A percentile compares a stretch with the other conserved stretches of the same genome.
Evolutionary conservation across 2,797 vertebrate species (phyloP).

Genomic region (Carapus acus): DNA sequence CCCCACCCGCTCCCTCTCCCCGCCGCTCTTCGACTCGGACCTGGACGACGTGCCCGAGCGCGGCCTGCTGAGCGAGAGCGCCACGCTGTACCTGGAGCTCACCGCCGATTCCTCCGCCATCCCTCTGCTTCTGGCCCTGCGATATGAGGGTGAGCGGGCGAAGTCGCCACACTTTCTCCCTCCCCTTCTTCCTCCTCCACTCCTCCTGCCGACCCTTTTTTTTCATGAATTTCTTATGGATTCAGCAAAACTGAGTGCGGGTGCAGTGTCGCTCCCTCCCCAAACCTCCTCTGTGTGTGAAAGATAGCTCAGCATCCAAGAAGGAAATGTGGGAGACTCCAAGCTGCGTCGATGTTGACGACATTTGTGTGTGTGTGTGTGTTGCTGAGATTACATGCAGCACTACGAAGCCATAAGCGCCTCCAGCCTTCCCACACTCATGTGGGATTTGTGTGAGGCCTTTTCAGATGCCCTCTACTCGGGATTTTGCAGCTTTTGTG

Average conservation of each 20-base stretch:
- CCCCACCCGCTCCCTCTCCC: slow-evolving; percentile 70
- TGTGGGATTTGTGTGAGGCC: slow-evolving; percentile 28
- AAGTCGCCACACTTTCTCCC: slow-evolving; percentile 5
- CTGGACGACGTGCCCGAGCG: slow-evolving; percentile 87
- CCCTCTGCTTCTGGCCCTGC: slow-evolving; percentile 83
- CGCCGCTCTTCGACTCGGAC: slow-evolving; percentile 84
- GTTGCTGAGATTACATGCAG: slow-evolving; percentile 11
- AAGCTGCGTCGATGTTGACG: too few relatives aligned
- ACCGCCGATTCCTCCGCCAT: slow-evolving; percentile 84
- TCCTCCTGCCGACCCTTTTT: too few relatives aligned
- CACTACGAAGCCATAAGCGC: slow-evolving; percentile 23
- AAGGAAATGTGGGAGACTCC: too few relatives aligned
- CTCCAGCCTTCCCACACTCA: slow-evolving; percentile 20
- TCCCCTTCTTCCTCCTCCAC: background rate
- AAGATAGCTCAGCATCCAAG: too few relatives aligned
- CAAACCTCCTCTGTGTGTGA: too few relatives aligned
- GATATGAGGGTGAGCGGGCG: slow-evolving; percentile 80
- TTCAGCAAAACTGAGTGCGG: too few relatives aligned
- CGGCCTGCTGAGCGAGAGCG: slow-evolving; percentile 83
- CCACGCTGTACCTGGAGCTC: slow-evolving; percentile 84
- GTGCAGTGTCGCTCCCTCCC: too few relatives aligned
- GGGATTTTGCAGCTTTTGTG: slow-evolving; percentile 4
- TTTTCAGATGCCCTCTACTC: slow-evolving; percentile 20
- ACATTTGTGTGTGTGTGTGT: too few relatives aligned
- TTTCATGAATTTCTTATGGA: too few relatives aligned